Evolutionary conservation across 2,113 vertebrate species (phyloP), one percentile per base, ranked within the genome.

Genomic region (Pelecanus crispus): DNA sequence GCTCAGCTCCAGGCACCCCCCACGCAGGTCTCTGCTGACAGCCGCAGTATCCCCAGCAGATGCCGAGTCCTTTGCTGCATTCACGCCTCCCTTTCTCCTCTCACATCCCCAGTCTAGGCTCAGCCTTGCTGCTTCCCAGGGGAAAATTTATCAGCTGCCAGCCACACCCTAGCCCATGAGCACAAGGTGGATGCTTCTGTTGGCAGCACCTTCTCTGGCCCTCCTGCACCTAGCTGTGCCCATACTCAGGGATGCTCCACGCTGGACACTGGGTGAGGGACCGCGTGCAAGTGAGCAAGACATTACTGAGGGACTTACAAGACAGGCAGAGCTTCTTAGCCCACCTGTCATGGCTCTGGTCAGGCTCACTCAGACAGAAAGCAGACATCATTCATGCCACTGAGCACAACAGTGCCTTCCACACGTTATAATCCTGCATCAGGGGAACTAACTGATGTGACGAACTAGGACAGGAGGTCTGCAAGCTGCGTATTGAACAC

Each of bases 331-430:
- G 36, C 32, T 73, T 80, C 86, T 83, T 53, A 80, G 67, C 62
- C 68, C 53, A 40, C 29, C 26, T 44, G 18, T 32, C 3, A 0
- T 26, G 42, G 78, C 56, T 55, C 71, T 90, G 79, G 59, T n/a
- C 91, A 93, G 88, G 55, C 45, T 86, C 47, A 56, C 38, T 82
- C 44, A 58, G 53, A 59, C 70, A 93, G 78, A 92, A 80, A 77
- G 82, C 34, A 92, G 79, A 55, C 79, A 92, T 63, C 58, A 65
- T 72, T 86, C 75, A 38, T 45, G 65, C 29, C 58, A 45, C 45
- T 28, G 61, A 86, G 79, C 92, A 61, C 67, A 86, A 58, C 53
- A 62, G 49, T 4, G 15, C 72, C 47, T 72, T 18, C 40, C 72
- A 66, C 65, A 81, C 7, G 1, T 47, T 66, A 9, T n/a, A 74